Base-by-base conservation (phyloP, 2,888 invertebrate species). In the Eilema caniola region DNA sequence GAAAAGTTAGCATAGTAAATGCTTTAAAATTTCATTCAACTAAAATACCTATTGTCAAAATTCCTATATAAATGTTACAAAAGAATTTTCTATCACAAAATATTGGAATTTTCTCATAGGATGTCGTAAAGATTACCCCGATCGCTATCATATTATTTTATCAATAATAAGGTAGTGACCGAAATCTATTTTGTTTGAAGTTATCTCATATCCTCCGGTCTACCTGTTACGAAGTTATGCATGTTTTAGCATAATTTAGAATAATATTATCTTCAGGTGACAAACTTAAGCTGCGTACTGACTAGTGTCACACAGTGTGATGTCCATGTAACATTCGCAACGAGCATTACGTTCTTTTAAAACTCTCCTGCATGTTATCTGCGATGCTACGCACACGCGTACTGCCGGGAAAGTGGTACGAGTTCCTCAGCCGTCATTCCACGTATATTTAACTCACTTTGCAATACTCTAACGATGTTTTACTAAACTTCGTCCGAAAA, bases 151-250 rank as follows among this genome's bases (percentile, higher is more conserved):
- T n/a, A n/a, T n/a, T 53, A n/a, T n/a, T 53, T 53, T 53, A 53
- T 53, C n/a, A 53, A 53, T 10, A 53, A n/a, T n/a, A 20, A 47
- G 53, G 20, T 53, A n/a, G n/a, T 53, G n/a, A 53, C 20, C 53
- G n/a, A 53, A 53, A 53, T 8, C 10, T 53, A 53, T 53, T 53
- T 53, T 53, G 53, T 53, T 53, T 53, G 20, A 10, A 53, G 53
- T 53, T n/a, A n/a, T 53, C 53, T 53, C 53, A 53, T 53, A 53
- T 53, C 53, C 53, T 53, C n/a, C n/a, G 53, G 59, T 59, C 24
- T 25, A 59, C 59, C 59, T 59, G 59, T 25, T 59, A 16, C 14
- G 24, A 59, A 59, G 59, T 59, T 24, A 25, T 25, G 59, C 24
- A 59, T 53, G 20, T n/a, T n/a, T 53, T 53, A 53, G 20, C n/a